Conservation (phyloP, 2,113 vertebrate genomes). For the Laticauda laticaudata region DNA sequence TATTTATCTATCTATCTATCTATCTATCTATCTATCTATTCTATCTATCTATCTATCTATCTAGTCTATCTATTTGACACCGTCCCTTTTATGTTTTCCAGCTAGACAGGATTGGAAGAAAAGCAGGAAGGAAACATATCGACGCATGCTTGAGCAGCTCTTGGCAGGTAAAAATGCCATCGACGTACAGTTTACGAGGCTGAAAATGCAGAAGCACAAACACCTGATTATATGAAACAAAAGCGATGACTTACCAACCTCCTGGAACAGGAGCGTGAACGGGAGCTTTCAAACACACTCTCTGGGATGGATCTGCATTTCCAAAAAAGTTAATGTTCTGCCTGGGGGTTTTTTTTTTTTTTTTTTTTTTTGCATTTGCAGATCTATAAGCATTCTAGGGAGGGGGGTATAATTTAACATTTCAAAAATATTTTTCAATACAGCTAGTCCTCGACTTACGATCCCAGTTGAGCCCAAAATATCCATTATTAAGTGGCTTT, state of each 20-base stretch:
- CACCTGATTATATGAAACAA: slow-evolving; percentile 96
- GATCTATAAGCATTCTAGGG: not conserved
- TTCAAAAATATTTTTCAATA: not conserved
- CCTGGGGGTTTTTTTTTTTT: not conserved
- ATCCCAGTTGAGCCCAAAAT: not conserved
- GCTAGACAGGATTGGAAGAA: slow-evolving; percentile 93
- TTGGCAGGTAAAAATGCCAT: slow-evolving; percentile 93
- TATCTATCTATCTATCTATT: too few species aligned
- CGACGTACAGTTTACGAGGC: slow-evolving; percentile 86
- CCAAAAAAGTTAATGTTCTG: not conserved
- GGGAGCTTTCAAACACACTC: slow-evolving; percentile 62
- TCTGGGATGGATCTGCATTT: not conserved
- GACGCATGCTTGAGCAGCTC: slow-evolving; percentile 96
- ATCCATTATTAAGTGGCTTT: not conserved
- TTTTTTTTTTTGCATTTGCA: not conserved
- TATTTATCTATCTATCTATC: too few species aligned
- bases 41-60: too few species aligned
- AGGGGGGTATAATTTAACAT: not conserved
- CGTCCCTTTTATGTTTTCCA: slow-evolving; percentile 60
- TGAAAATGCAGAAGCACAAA: slow-evolving; percentile 90
- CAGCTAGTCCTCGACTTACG: not conserved
- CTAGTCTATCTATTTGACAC: slow-evolving; percentile 12
- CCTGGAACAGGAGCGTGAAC: slow-evolving; percentile 94
- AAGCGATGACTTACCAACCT: slow-evolving; percentile 96
- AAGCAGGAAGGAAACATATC: slow-evolving; percentile 92